phyloP scores from a whole-genome alignment of 1,140 invertebrate species.

The Harlomillsia oculata region DNA sequence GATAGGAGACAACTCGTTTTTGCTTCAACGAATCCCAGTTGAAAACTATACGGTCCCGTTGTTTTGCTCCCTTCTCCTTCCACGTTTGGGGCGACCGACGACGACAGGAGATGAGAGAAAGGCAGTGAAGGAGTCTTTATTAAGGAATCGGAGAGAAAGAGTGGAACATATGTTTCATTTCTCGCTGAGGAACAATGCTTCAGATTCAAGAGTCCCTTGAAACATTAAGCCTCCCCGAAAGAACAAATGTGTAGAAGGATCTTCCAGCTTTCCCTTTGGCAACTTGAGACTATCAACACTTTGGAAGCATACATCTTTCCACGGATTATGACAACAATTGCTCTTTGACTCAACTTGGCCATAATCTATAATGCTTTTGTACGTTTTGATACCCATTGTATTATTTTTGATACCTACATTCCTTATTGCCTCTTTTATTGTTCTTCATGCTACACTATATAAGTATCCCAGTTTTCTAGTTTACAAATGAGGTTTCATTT shows the following conservation, averaged over 20 bases:
- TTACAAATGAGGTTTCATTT: too few relatives aligned
- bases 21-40: too few relatives aligned
- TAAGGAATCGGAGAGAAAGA: not conserved
- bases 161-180: conserved; percentile 30
- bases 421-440: too few relatives aligned
- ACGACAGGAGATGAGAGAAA: not conserved
- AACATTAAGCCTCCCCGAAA: not conserved
- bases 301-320: not conserved
- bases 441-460: not conserved
- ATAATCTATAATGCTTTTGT: too few relatives aligned
- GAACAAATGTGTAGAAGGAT: not conserved
- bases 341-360: not conserved
- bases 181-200: conserved; percentile 18
- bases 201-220: not conserved
- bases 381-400: too few relatives aligned
- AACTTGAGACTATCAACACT: not conserved
- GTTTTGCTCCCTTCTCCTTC: too few relatives aligned
- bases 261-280: not conserved
- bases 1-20: not conserved
- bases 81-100: not conserved
- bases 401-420: too few relatives aligned
- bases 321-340: conserved; percentile 3
- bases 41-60: too few relatives aligned
- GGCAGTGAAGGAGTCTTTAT: not conserved
- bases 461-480: not conserved